Evolutionary conservation across 2,113 vertebrate genomes (phyloP).

Genomic region (Plecturocebus donacophilus): DNA sequence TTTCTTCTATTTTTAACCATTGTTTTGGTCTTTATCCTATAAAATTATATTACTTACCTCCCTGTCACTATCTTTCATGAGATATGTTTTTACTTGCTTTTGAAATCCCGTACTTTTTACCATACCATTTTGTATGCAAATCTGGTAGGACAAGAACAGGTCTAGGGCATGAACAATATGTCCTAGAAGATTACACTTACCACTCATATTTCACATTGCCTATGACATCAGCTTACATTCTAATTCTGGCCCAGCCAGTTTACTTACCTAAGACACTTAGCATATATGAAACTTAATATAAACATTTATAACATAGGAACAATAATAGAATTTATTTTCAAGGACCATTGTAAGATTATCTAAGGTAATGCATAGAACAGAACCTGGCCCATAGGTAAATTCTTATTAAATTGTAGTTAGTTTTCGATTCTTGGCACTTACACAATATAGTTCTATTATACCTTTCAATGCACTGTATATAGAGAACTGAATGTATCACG

Average conservation of each 20-base stretch:
- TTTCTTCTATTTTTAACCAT: background rate
- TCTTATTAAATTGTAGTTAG: background rate
- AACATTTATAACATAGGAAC: background rate
- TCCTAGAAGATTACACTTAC: background rate
- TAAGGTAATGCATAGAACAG: background rate
- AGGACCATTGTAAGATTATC: background rate
- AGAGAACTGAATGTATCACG: background rate
- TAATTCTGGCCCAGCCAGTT: background rate
- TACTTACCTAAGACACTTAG: background rate
- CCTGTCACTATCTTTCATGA: background rate
- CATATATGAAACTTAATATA: background rate
- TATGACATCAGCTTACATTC: background rate
- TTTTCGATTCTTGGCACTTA: background rate
- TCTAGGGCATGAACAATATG: background rate
- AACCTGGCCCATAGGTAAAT: background rate
- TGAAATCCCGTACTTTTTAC: background rate
- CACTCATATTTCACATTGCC: too few species aligned
- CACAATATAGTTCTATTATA: background rate
- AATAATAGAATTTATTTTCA: background rate
- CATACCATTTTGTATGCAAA: background rate
- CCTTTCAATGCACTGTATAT: background rate
- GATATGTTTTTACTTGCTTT: background rate
- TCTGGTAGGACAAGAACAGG: background rate
- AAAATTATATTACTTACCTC: background rate
- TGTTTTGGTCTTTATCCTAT: background rate